phyloP scores from a whole-genome alignment of 2,797 vertebrate genomes.

The Naso thynnoides region DNA sequence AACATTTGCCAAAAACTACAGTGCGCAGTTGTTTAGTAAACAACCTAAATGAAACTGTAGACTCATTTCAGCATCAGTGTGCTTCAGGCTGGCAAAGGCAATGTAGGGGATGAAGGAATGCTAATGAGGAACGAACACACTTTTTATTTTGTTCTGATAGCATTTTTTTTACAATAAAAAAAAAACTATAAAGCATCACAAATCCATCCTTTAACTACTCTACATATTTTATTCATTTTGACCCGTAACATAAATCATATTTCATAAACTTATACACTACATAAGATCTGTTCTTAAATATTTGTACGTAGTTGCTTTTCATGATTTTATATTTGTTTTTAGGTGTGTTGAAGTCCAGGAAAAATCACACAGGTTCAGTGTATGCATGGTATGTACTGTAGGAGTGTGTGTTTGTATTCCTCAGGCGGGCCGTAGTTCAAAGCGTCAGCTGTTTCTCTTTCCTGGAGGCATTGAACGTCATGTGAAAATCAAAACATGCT shows the following conservation, averaged over 20 bases:
- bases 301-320: not conserved
- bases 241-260: not conserved
- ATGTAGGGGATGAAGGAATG: not conserved
- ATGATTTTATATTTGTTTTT: not conserved
- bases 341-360: not conserved
- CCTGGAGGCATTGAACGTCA: slow-evolving; percentile 95
- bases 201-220: not conserved
- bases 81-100: slow-evolving; percentile 2
- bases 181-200: not conserved
- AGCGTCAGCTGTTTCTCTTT: slow-evolving; percentile 95
- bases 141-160: not conserved
- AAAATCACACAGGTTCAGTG: not conserved
- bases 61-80: not conserved
- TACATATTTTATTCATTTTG: not conserved
- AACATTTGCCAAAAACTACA: slow-evolving; percentile 6
- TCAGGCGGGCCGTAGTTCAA: slow-evolving; percentile 96
- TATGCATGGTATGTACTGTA: not conserved
- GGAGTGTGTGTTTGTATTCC: slow-evolving; percentile 29
- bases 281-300: not conserved
- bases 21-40: slow-evolving; percentile 13
- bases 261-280: not conserved
- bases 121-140: not conserved
- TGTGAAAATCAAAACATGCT: slow-evolving; percentile 96
- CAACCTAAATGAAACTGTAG: not conserved
- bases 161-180: slow-evolving; percentile 1